These are phyloP conservation scores for Octomys mimax DNA, from an alignment of 2,797 vertebrate species.

Conservation along the genomic window DNA sequence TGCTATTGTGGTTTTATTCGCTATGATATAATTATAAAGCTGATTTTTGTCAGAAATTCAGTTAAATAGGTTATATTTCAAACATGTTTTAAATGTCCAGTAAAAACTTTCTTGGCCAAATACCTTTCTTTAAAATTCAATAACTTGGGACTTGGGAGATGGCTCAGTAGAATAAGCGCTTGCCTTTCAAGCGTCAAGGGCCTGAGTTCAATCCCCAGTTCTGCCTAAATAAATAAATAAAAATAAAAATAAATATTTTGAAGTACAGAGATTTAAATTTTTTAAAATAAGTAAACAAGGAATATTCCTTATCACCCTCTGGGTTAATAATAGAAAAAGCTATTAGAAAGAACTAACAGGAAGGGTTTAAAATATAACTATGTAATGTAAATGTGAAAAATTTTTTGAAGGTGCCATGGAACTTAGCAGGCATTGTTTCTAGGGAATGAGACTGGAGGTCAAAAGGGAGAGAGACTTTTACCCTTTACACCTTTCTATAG, in stretches of 20 bases:
- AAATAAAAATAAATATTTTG: neutral
- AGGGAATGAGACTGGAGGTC: neutral
- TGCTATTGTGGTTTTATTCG: conserved; percentile 35
- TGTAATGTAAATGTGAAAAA: neutral
- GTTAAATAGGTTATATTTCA: neutral
- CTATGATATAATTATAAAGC: conserved; percentile 24
- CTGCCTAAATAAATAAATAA: no score
- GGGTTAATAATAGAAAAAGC: neutral
- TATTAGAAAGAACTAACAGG: neutral
- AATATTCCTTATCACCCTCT: neutral
- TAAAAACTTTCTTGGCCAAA: neutral
- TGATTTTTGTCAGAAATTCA: conserved; percentile 30
- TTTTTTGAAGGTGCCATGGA: neutral
- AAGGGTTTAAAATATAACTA: conserved; percentile 45
- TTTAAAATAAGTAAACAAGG: neutral
- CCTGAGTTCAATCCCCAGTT: no score
- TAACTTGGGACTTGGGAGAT: neutral
- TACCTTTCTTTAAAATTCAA: neutral
- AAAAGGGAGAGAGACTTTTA: neutral
- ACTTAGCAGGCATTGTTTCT: neutral
- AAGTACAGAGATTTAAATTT: neutral
- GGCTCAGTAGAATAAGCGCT: no score
- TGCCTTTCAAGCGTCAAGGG: no score
- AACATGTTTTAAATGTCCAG: neutral
- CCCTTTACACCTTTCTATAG: neutral